These are phyloP conservation scores for Anguilla marmorata DNA, from an alignment of 2,797 vertebrate species.

Conservation along the genomic window DNA sequence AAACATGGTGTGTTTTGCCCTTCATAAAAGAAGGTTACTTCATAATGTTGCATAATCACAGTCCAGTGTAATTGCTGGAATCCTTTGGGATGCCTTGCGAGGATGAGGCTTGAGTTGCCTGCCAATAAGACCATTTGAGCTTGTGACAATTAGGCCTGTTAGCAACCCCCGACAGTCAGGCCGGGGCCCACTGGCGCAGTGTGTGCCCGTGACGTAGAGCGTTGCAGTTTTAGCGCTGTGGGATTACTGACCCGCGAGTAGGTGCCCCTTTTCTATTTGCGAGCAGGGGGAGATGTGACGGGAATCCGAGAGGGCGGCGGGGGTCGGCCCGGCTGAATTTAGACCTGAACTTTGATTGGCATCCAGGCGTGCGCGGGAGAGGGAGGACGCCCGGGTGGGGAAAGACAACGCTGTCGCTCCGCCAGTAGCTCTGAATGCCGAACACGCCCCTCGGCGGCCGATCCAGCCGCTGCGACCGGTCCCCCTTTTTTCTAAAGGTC, in stretches of 20 bases:
- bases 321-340: constrained; percentile 65
- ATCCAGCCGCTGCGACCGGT: background rate
- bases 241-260: background rate
- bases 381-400: background rate
- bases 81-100: background rate
- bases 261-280: constrained; percentile 52
- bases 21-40: background rate
- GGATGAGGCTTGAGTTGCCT: background rate
- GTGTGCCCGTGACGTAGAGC: background rate
- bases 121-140: background rate
- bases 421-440: background rate
- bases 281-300: constrained; percentile 63
- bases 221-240: background rate
- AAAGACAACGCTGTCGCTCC: background rate
- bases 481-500: constrained; percentile 7
- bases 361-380: constrained; percentile 52
- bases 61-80: background rate
- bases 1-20: background rate
- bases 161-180: background rate
- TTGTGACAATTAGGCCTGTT: constrained; percentile 11
- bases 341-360: constrained; percentile 67
- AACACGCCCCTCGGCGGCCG: background rate
- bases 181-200: background rate
- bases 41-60: background rate
- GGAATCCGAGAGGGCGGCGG: constrained; percentile 59